Percentiles rank a stretch among this genome's conserved stretches.
Evolutionary conservation across 2,888 invertebrate genomes (phyloP).

Genomic region (Lasioglossum villosulum): DNA sequence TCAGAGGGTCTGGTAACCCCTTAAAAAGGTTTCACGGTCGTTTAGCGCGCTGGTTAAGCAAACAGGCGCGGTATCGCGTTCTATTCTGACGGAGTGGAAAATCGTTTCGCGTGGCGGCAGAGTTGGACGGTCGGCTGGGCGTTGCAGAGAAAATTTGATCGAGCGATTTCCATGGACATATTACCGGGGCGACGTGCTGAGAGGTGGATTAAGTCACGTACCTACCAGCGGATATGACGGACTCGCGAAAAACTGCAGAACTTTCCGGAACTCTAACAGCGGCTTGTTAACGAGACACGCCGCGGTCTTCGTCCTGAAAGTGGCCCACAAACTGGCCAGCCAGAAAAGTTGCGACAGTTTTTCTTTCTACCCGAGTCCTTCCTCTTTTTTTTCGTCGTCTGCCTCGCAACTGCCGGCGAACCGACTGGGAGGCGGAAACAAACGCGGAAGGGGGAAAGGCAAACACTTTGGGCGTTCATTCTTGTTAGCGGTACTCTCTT

Average conservation of each 20-base stretch:
- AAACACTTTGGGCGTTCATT: slow-evolving; percentile 8
- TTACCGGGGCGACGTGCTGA: not conserved
- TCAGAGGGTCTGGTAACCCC: too few species aligned
- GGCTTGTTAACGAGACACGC: slow-evolving; percentile 41
- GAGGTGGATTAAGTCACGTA: slow-evolving; percentile 30
- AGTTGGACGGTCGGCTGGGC: slow-evolving; percentile 36
- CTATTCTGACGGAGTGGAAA: slow-evolving; percentile 53
- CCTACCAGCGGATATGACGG: not conserved
- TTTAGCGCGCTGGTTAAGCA: slow-evolving; percentile 43
- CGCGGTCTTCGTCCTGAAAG: slow-evolving; percentile 24
- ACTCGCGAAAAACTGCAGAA: slow-evolving; percentile 18
- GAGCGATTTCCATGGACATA: slow-evolving; percentile 60
- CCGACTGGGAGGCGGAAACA: not conserved
- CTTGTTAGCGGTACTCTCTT: slow-evolving; percentile 1
- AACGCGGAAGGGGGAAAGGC: not conserved
- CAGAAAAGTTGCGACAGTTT: slow-evolving; percentile 37
- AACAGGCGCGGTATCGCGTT: slow-evolving; percentile 47
- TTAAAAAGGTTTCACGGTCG: slow-evolving; percentile 27
- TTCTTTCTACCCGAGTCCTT: slow-evolving; percentile 16
- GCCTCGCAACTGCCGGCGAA: not conserved
- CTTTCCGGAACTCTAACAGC: slow-evolving; percentile 20
- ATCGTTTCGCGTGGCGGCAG: slow-evolving; percentile 55
- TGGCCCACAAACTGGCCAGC: slow-evolving; percentile 29
- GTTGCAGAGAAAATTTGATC: slow-evolving; percentile 69
- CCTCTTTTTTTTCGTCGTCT: not conserved